These are phyloP conservation scores for Oreochromis aureus DNA, from an alignment of 2,113 vertebrate species.

Conservation along the genomic window DNA sequence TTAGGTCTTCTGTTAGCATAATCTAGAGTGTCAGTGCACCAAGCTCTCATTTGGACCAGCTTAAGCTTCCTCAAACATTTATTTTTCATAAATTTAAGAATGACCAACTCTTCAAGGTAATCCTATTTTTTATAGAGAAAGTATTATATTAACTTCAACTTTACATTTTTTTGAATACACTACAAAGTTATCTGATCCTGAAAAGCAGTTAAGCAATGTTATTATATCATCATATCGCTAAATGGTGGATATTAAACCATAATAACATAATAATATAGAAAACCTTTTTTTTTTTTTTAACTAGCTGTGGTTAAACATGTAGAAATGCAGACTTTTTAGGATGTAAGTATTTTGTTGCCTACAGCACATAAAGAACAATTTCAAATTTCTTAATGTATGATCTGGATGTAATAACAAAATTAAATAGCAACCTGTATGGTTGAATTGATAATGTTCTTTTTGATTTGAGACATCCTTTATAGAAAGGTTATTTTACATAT, in stretches of 20 bases:
- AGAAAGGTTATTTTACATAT: not conserved
- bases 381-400: not conserved
- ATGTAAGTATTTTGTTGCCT: not conserved
- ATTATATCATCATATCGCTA: not conserved
- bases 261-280: not conserved
- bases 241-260: not conserved
- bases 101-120: not conserved
- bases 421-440: not conserved
- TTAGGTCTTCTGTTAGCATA: not conserved
- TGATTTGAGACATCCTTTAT: not conserved
- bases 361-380: not conserved
- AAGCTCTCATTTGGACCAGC: not conserved
- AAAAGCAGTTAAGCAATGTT: not conserved
- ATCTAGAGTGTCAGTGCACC: not conserved
- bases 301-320: not conserved
- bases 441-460: not conserved
- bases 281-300: not conserved
- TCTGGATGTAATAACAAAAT: not conserved
- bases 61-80: not conserved
- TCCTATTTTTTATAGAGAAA: not conserved
- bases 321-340: not conserved
- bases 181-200: not conserved
- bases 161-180: not conserved
- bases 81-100: not conserved
- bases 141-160: not conserved